phyloP scores from a whole-genome alignment of 2,797 vertebrate genomes.

The Pseudochaenichthys georgianus region DNA sequence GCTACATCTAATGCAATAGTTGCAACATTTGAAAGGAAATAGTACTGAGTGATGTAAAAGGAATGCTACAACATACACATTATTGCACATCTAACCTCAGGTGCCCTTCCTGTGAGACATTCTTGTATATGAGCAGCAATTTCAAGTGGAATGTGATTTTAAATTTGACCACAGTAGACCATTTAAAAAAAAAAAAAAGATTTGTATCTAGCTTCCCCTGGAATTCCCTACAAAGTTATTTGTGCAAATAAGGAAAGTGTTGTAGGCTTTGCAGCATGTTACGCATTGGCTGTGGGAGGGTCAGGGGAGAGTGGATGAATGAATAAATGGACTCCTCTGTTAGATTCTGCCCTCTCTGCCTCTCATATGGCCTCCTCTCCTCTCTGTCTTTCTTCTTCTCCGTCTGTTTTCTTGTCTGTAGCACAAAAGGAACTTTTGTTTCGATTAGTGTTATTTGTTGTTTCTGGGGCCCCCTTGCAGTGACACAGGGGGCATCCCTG shows the following conservation, averaged over 20 bases:
- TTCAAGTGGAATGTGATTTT: slow-evolving; percentile 21
- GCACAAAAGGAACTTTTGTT: slow-evolving; percentile 67
- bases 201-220: not conserved
- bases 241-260: not conserved
- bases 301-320: slow-evolving; percentile 9
- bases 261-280: not conserved
- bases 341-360: slow-evolving; percentile 7
- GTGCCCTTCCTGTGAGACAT: not conserved
- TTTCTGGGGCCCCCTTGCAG: slow-evolving; percentile 58
- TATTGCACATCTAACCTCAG: slow-evolving; percentile 1
- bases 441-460: slow-evolving; percentile 63
- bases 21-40: not conserved
- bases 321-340: slow-evolving; percentile 36
- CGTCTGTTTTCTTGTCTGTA: slow-evolving; percentile 12
- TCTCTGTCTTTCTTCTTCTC: slow-evolving; percentile 1
- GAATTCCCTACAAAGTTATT: not conserved
- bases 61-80: not conserved
- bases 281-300: slow-evolving; percentile 12
- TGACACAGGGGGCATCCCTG: slow-evolving; percentile 49
- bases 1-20: no score
- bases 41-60: no score
- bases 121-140: not conserved
- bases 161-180: not conserved
- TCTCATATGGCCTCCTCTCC: not conserved
- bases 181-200: not conserved